Evolutionary conservation across 2,888 invertebrate species (phyloP).

Genomic region (Lochmaea capreae): DNA sequence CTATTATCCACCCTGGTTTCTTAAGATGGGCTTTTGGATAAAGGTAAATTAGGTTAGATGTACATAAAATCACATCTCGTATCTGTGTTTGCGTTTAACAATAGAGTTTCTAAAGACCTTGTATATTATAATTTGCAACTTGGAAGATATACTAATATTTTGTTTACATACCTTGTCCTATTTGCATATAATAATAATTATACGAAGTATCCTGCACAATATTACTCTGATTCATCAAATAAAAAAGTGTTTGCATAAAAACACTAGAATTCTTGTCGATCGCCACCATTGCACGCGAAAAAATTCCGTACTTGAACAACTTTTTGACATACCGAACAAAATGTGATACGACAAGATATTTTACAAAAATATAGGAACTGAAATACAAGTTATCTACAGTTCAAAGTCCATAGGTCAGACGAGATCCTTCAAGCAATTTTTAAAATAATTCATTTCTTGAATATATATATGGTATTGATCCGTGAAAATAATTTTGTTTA

Average conservation of each 20-base stretch:
- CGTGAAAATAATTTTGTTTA: conserved; percentile 4
- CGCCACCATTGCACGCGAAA: conserved; percentile 48
- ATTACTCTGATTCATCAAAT: conserved; percentile 59
- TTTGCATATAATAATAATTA: conserved; percentile 63
- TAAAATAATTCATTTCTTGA: conserved; percentile 20
- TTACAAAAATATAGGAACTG: conserved; percentile 46
- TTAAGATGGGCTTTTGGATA: no score
- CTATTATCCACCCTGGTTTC: no score
- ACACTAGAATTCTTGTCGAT: conserved; percentile 56
- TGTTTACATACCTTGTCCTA: conserved; percentile 60
- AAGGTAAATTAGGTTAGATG: no score
- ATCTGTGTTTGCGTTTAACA: no score
- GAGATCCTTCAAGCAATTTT: conserved; percentile 40
- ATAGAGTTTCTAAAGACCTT: no score
- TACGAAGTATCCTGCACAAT: conserved; percentile 59
- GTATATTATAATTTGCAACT: not conserved
- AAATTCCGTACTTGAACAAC: conserved; percentile 14
- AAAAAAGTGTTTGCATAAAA: conserved; percentile 59
- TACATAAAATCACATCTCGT: no score
- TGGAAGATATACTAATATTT: not conserved
- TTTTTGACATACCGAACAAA: conserved; percentile 24
- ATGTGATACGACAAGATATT: conserved; percentile 30
- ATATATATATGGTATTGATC: not conserved
- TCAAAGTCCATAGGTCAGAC: conserved; percentile 55
- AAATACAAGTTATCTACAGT: conserved; percentile 45